These are phyloP conservation scores for Chloroceryle inda DNA, from an alignment of 2,797 vertebrate genomes.

Conservation along the genomic window DNA sequence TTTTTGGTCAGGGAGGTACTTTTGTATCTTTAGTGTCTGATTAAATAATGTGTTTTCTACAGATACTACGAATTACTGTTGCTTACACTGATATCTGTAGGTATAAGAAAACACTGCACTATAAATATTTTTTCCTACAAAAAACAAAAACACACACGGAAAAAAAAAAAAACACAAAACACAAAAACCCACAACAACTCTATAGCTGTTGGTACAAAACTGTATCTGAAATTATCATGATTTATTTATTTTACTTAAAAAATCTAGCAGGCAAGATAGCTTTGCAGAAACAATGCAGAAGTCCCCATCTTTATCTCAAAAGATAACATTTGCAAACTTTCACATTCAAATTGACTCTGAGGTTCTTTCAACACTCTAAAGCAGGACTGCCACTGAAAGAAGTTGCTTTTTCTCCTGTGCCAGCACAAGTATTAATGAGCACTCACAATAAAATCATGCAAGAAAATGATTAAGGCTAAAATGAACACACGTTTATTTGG, in stretches of 20 bases:
- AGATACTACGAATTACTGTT: background rate
- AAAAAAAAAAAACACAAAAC: too few relatives aligned
- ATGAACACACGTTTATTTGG: background rate
- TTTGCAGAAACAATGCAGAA: background rate
- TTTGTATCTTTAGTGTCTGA: background rate
- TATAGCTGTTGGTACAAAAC: background rate
- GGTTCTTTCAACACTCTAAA: background rate
- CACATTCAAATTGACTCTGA: background rate
- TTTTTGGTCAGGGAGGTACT: background rate
- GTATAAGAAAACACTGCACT: background rate
- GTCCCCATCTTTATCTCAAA: background rate
- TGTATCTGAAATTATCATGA: background rate
- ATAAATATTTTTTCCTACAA: background rate
- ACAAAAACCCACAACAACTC: background rate
- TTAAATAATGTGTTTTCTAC: background rate
- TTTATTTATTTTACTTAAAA: background rate
- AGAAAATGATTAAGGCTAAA: background rate
- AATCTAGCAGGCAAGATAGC: accelerated
- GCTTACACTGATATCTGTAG: background rate
- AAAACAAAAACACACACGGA: background rate
- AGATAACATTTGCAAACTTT: background rate
- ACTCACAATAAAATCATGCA: background rate
- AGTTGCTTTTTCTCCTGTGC: background rate
- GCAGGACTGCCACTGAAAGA: background rate
- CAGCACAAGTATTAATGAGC: background rate